Evolutionary conservation across 2,797 vertebrate species (phyloP).

Genomic region (Chrysocyon brachyurus): DNA sequence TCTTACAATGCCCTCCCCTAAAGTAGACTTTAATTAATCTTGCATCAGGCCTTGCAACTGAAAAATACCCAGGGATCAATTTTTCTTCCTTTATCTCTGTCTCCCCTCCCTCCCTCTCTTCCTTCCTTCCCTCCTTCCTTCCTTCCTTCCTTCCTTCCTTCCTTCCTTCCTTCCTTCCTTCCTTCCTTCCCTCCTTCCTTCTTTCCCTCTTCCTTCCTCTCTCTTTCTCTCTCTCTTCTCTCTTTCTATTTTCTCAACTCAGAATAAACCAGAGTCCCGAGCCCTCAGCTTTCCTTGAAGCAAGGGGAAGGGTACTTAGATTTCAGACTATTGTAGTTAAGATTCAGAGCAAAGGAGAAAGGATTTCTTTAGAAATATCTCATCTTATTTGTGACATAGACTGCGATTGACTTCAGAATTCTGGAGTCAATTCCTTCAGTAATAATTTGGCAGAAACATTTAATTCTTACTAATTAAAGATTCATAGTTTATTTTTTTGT

Average conservation of each 20-base stretch:
- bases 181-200: too few relatives aligned
- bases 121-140: too few relatives aligned
- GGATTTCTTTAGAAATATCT: neutral
- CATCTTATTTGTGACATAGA: neutral
- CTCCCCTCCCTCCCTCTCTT: fast-evolving
- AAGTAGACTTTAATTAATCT: neutral
- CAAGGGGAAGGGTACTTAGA: neutral
- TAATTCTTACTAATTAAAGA: neutral
- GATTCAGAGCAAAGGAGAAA: neutral
- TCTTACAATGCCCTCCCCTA: neutral
- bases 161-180: too few relatives aligned
- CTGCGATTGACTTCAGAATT: neutral
- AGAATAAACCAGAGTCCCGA: neutral
- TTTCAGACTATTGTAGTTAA: neutral
- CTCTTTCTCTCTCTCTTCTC: neutral
- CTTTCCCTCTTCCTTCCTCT: neutral
- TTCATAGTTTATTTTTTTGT: neutral
- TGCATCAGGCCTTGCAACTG: neutral
- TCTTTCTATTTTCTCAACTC: neutral
- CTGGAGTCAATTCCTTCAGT: neutral
- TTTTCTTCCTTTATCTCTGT: too few relatives aligned
- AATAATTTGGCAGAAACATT: conserved; percentile 13
- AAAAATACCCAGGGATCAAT: neutral
- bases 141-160: fast-evolving
- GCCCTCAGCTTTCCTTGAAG: neutral